Conservation (phyloP, 2,888 invertebrate genomes). For the Athalia cordata region DNA sequence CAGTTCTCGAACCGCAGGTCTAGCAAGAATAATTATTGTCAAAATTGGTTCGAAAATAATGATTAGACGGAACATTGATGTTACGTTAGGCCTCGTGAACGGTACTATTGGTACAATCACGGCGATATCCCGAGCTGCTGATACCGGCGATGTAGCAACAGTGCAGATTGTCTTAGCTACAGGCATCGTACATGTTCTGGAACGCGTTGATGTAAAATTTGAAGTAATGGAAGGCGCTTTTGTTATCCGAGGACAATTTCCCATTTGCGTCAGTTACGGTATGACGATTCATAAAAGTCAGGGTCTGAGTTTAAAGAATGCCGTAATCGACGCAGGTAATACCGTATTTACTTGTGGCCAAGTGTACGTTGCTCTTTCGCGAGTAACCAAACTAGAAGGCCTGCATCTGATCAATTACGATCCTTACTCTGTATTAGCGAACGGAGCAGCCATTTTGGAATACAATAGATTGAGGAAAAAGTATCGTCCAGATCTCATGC, state of each 20-base stretch:
- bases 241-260: slow-evolving; percentile 52
- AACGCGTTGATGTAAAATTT: too few relatives aligned
- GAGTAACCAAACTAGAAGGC: too few relatives aligned
- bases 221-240: slow-evolving; percentile 47
- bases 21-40: slow-evolving; percentile 53
- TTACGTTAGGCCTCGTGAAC: slow-evolving; percentile 54
- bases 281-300: slow-evolving; percentile 56
- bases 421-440: too few relatives aligned
- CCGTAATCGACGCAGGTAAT: slow-evolving; percentile 54
- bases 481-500: slow-evolving; percentile 44
- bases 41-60: slow-evolving; percentile 49
- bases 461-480: slow-evolving; percentile 29
- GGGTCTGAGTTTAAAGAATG: slow-evolving; percentile 53
- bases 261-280: slow-evolving; percentile 54
- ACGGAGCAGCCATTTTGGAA: too few relatives aligned
- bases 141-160: slow-evolving; percentile 44
- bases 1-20: slow-evolving; percentile 53
- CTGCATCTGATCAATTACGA: too few relatives aligned
- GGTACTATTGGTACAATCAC: slow-evolving; percentile 53
- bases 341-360: slow-evolving; percentile 53
- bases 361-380: slow-evolving; percentile 49
- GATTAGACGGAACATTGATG: too few relatives aligned
- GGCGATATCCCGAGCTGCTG: slow-evolving; percentile 40
- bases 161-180: neutral
- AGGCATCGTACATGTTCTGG: too few relatives aligned